Evolutionary conservation across 30 jellyfish, hydroid and myxozoan genomes (phyloP), one percentile per base, ranked within the genome.

Genomic region (Pseudorhiza aurosa): DNA sequence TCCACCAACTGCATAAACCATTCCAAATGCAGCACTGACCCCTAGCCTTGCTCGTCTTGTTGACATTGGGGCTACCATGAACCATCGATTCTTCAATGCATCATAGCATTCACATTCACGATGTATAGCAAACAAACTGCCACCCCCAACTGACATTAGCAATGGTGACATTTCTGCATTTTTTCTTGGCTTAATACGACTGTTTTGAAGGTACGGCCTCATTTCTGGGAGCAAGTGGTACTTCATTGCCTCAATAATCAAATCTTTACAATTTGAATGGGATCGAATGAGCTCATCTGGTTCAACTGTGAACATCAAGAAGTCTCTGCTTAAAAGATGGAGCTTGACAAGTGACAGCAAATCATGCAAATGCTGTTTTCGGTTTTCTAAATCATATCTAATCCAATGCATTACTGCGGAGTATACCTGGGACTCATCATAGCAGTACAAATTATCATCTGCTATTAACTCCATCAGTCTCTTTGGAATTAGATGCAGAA

Each of bases 1-100:
- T 1, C 99, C 99, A 31, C 99, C 99, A n/a, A 93, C 86, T 1
- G 96, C 99, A 82, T 87, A 87, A 11, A 93, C 87, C 82, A 87
- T 75, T 15, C 91, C 89, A 69, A 65, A 75, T 28, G 94, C 91
- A 31, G 88, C 83, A 28, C 99, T 95, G 32, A 93, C 85, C 5
- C 99, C 99, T 14, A 93, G 71, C 55, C 95, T 65, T 24, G 96
- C 71, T 6, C 99, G 83, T 32, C 93, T 59, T 8, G 81, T 28
- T 25, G 85, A 25, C 97, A 93, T 81, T 12, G 95, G 90, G 7
- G 96, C 97, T 24, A 87, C 51, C 82, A 69, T 43, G 14, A 35
- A 60, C 99, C 99, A 93, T 42, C 65, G 49, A 62, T 73, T 78
- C 17, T 67, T 65, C 32, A 37, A 19, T 21, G 96, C 72, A 50